These are phyloP conservation scores for Palythoa grandis DNA, from an alignment of 92 coral and sea anemone genomes.

Conservation along the genomic window DNA sequence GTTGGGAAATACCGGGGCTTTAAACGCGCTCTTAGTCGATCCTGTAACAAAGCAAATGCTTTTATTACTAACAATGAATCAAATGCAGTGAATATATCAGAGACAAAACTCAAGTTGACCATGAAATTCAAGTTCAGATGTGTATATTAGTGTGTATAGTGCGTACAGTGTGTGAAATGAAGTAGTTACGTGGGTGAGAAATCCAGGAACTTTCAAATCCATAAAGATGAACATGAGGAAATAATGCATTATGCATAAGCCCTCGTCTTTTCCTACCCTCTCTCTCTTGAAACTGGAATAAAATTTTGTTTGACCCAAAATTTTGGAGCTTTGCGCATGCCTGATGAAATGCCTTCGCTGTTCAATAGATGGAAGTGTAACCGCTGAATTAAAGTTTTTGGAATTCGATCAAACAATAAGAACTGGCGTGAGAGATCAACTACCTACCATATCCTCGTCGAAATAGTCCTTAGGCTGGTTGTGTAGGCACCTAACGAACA, in stretches of 20 bases:
- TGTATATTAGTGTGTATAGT: too few species aligned
- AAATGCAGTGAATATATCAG: too few species aligned
- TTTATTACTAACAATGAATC: too few species aligned
- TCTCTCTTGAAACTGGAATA: background rate
- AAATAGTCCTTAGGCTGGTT: conserved; percentile 90
- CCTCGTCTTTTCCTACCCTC: background rate
- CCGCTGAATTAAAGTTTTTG: too few species aligned
- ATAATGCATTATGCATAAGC: too few species aligned
- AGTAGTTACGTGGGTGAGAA: too few species aligned
- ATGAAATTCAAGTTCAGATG: too few species aligned
- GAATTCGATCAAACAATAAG: background rate
- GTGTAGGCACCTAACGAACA: conserved; percentile 69
- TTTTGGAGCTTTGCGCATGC: background rate
- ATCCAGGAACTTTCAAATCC: too few species aligned
- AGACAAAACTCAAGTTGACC: background rate
- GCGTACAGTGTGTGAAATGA: too few species aligned
- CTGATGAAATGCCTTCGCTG: background rate
- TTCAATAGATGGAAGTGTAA: background rate
- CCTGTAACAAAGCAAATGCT: conserved; percentile 38
- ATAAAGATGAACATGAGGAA: too few species aligned
- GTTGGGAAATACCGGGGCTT: conserved; percentile 87
- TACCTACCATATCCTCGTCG: conserved; percentile 78
- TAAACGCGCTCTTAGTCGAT: conserved; percentile 64
- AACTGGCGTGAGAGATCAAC: background rate
- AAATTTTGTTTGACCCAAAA: background rate